A percentile compares a stretch with the other conserved stretches of the same genome.
These are phyloP conservation scores for Physocephala rufipes DNA, from an alignment of 2,888 invertebrate species.

Conservation along the genomic window DNA sequence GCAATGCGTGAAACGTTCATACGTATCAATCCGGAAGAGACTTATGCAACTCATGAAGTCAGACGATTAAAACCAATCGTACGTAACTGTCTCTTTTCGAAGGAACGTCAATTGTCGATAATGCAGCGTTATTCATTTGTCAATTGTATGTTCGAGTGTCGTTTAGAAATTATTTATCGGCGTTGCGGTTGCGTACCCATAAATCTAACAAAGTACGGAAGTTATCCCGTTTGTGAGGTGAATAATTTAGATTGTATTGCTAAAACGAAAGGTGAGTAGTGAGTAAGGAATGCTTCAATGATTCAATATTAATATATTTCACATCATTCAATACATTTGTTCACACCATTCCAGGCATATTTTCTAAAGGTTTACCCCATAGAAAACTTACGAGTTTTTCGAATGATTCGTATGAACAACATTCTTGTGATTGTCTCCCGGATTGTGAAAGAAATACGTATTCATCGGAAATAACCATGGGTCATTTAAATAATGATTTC, in stretches of 20 bases:
- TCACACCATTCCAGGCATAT: conserved; percentile 44
- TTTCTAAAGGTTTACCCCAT: conserved; percentile 65
- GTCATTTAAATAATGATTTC: conserved; percentile 67
- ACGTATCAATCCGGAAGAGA: conserved; percentile 72
- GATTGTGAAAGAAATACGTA: conserved; percentile 74
- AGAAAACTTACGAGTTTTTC: conserved; percentile 51
- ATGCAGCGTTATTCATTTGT: conserved; percentile 70
- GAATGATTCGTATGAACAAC: too few species aligned
- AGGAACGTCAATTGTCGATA: conserved; percentile 66
- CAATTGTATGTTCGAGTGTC: conserved; percentile 73
- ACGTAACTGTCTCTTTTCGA: conserved; percentile 71
- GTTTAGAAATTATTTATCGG: conserved; percentile 65
- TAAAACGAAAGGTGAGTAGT: conserved; percentile 53
- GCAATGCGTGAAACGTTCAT: conserved; percentile 71
- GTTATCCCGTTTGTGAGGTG: conserved; percentile 53
- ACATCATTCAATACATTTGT: neutral
- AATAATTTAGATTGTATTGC: conserved; percentile 55
- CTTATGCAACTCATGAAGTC: conserved; percentile 71
- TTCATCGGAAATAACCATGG: conserved; percentile 72
- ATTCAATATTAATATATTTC: neutral
- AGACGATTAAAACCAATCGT: conserved; percentile 65
- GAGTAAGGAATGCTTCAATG: neutral
- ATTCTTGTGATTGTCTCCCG: conserved; percentile 70
- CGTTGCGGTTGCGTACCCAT: conserved; percentile 73
- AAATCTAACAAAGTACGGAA: conserved; percentile 67